Base-by-base conservation (phyloP, 2,797 vertebrate genomes). In the Sphenopsis melanotis region DNA sequence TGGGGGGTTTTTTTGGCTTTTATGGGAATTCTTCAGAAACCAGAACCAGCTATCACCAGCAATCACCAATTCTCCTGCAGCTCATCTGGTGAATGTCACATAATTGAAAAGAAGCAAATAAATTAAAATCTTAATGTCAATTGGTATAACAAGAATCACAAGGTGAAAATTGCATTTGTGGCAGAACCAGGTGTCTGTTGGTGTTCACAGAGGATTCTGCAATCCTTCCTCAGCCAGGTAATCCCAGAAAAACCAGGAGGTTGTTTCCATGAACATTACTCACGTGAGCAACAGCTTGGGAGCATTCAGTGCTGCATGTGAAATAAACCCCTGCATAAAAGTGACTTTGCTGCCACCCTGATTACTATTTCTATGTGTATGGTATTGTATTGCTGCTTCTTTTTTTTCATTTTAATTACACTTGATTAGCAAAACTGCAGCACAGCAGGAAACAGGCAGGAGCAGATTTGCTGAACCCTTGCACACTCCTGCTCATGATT, bases 391-490 rank as follows among this genome's bases (percentile, higher is more conserved):
- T 55, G 79, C 85, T 71, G 82, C 53, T 83, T 29, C 47, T 65
- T 87, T 93, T 81, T 89, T 91, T 84, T 41, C 39, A 4, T 41
- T 68, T 87, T 91, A 94, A 95, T 95, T 90, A 86, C 19, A 52
- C 83, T 90, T 96, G 95, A 95, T 95, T 93, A 94, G 61, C 34
- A 7, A 81, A 81, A 76, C 91, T 65, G 69, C 83, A 81, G 87
- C 92, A 27, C 91, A 94, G 93, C 87, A 77, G 92, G 93, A 84
- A 68, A 42, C 83, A 91, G 72, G 80, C 63, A 88, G 59, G 47
- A 91, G 86, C 56, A 44, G 82, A 88, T 76, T 82, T 85, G 63
- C 63, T 82, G 90, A 94, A 79, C 44, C 59, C 66, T 82, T 68
- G 80, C 63, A 15, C 49, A 26, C 34, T 56, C 93, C 82, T 60